Evolutionary conservation across 1,140 invertebrate genomes (phyloP).

Genomic region (Myzus persicae): DNA sequence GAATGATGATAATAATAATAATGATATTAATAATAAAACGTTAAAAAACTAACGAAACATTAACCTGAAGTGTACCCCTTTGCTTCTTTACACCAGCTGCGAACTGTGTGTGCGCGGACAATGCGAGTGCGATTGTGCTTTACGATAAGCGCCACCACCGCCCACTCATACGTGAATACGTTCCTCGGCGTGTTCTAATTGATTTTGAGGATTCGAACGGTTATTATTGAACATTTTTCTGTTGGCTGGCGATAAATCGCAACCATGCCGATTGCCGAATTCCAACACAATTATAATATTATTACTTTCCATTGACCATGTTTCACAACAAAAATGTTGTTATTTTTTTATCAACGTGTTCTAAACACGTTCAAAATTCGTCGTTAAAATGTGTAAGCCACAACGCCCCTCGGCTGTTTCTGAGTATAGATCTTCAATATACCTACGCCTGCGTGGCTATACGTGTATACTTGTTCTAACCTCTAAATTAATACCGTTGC

Average conservation of each 20-base stretch:
- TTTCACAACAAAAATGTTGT: neutral
- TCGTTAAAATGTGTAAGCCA: neutral
- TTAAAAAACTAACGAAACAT: neutral
- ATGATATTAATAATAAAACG: neutral
- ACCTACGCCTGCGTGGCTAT: neutral
- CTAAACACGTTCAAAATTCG: neutral
- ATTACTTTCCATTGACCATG: no score
- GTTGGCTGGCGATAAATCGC: neutral
- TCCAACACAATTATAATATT: neutral
- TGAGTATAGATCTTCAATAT: no score
- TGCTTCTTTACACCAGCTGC: no score
- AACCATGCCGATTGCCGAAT: neutral
- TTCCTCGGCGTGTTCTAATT: neutral
- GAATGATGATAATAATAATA: no score
- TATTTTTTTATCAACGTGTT: neutral
- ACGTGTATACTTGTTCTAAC: neutral
- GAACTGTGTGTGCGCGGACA: neutral
- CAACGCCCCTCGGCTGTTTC: no score
- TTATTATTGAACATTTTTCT: neutral
- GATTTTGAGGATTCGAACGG: neutral
- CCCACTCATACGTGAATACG: neutral
- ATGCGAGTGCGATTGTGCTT: neutral
- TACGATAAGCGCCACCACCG: neutral
- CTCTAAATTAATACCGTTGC: conserved; percentile 9
- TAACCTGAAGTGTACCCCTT: neutral